Evolutionary conservation across 1,140 invertebrate species (phyloP).

Genomic region (Leguminivora glycinivorella): DNA sequence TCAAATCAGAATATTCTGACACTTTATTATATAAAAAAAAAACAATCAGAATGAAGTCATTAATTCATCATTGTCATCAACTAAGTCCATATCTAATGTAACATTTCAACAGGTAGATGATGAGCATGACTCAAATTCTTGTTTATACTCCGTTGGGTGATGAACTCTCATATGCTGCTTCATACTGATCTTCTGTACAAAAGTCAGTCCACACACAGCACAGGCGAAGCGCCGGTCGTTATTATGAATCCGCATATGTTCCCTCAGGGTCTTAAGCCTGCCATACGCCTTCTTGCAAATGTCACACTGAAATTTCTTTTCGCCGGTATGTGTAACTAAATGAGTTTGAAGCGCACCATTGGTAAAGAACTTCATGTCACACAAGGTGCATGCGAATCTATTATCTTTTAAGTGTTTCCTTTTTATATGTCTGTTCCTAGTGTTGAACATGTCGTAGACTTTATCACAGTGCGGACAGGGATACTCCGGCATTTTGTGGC

Average conservation of each 20-base stretch:
- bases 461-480: neutral
- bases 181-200: conserved; percentile 72
- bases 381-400: conserved; percentile 47
- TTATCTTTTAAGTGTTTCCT: conserved; percentile 42
- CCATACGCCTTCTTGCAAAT: conserved; percentile 77
- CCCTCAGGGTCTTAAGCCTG: conserved; percentile 76
- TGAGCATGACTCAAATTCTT: neutral
- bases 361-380: conserved; percentile 42
- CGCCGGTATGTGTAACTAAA: conserved; percentile 57
- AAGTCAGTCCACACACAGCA: conserved; percentile 77
- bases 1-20: too few species aligned
- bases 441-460: neutral
- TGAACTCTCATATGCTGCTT: conserved; percentile 68
- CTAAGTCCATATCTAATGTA: too few species aligned
- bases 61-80: too few species aligned
- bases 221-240: conserved; percentile 72
- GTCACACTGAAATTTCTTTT: conserved; percentile 65
- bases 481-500: conserved; percentile 45
- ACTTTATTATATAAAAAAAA: too few species aligned
- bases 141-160: conserved; percentile 46
- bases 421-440: neutral
- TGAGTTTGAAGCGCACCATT: conserved; percentile 61
- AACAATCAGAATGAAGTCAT: too few species aligned
- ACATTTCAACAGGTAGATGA: neutral
- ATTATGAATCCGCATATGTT: conserved; percentile 76